A percentile compares a stretch with the other conserved stretches of the same genome.
Evolutionary conservation across 2,888 invertebrate species (phyloP).

Genomic region (Synergus japonicus): DNA sequence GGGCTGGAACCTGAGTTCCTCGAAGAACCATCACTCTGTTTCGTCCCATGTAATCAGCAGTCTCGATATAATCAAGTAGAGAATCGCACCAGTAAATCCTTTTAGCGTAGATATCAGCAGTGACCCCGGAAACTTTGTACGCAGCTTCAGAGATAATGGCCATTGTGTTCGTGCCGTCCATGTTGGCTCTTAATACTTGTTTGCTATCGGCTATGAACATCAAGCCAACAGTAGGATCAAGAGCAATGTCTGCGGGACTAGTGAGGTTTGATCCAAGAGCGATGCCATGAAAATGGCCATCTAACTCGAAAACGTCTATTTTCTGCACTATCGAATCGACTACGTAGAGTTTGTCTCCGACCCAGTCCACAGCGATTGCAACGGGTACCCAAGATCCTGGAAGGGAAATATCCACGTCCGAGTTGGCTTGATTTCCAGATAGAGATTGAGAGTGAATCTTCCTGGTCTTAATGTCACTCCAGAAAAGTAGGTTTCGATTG

Average conservation of each 20-base stretch:
- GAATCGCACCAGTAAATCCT: conserved; percentile 98
- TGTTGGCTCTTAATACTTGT: conserved; percentile 91
- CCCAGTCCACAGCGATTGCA: conserved; percentile 97
- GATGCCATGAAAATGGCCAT: conserved; percentile 92
- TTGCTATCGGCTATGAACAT: conserved; percentile 93
- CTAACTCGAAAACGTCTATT: conserved; percentile 95
- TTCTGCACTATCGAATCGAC: conserved; percentile 95
- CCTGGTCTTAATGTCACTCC: conserved; percentile 93
- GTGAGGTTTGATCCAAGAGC: conserved; percentile 94
- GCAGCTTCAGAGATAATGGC: conserved; percentile 95
- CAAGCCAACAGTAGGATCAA: conserved; percentile 93
- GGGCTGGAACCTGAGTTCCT: conserved; percentile 91
- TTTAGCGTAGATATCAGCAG: conserved; percentile 93
- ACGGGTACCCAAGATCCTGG: conserved; percentile 94
- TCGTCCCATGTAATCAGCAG: conserved; percentile 94
- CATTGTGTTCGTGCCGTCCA: conserved; percentile 93
- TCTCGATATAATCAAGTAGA: conserved; percentile 95
- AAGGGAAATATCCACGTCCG: conserved; percentile 84
- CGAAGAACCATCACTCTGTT: conserved; percentile 88
- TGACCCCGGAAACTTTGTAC: conserved; percentile 94
- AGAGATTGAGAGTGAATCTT: conserved; percentile 82
- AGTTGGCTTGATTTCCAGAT: conserved; percentile 59
- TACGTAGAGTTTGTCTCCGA: conserved; percentile 96
- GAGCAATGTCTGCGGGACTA: conserved; percentile 92
- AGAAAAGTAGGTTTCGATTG: conserved; percentile 87